Conservation (phyloP, 2,888 invertebrate genomes). For the Rhagonycha fulva region DNA sequence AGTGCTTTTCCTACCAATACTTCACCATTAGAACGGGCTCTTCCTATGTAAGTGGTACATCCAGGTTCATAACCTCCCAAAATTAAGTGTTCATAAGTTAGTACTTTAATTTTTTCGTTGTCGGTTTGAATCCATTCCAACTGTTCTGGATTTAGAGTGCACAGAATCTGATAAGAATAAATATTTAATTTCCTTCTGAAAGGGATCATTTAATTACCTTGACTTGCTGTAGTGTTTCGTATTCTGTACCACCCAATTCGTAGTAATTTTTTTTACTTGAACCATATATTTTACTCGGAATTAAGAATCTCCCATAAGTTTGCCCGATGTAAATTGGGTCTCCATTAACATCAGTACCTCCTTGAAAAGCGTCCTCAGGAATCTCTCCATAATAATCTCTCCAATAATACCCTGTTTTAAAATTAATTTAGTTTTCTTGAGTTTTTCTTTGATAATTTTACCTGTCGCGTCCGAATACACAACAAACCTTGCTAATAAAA, state of each 20-base stretch:
- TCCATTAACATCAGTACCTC: background rate
- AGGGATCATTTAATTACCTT: background rate
- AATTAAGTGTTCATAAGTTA: slow-evolving; percentile 6
- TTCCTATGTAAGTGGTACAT: slow-evolving; percentile 11
- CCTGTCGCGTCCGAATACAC: too few relatives aligned
- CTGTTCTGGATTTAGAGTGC: slow-evolving; percentile 14
- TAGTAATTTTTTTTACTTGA: background rate
- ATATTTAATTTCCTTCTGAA: background rate
- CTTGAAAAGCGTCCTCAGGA: background rate
- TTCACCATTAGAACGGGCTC: background rate
- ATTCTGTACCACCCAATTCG: slow-evolving; percentile 6
- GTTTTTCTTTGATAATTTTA: too few relatives aligned
- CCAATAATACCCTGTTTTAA: slow-evolving; percentile 14
- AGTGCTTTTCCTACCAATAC: background rate
- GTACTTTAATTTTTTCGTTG: background rate
- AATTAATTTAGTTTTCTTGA: background rate
- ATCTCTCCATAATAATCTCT: slow-evolving; percentile 8
- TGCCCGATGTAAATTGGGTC: background rate
- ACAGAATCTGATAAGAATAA: slow-evolving; percentile 12
- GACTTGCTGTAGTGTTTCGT: background rate
- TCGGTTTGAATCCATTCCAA: slow-evolving; percentile 20
- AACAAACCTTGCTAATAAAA: too few relatives aligned
- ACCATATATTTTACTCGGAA: background rate
- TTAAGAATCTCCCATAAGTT: background rate
- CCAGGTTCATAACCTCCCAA: slow-evolving; percentile 11